Conservation (phyloP, 64 coral and sea anemone genomes). For the Hydrozoanthus tunicans region DNA sequence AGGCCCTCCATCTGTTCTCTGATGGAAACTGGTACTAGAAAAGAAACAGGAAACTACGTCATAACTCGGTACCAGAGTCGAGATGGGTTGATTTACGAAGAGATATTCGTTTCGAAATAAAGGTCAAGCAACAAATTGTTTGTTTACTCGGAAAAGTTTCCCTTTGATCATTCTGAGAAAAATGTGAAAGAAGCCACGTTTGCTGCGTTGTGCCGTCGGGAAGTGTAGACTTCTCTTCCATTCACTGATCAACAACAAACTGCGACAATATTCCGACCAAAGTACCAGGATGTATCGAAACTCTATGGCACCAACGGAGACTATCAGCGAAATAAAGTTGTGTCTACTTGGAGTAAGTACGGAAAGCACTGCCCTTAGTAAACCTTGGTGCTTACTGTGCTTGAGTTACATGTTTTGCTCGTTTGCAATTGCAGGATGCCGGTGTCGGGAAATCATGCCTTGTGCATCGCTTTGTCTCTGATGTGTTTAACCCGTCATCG, state of each 20-base stretch:
- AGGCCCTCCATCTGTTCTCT: background rate
- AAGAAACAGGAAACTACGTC: conserved; percentile 29
- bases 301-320: conserved; percentile 51
- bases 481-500: conserved; percentile 84
- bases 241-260: background rate
- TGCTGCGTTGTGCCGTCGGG: background rate
- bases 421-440: conserved; percentile 69
- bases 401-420: background rate
- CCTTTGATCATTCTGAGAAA: background rate
- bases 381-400: background rate
- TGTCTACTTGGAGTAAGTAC: conserved; percentile 92
- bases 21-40: conserved; percentile 36
- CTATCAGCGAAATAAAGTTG: conserved; percentile 94
- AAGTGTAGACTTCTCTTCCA: background rate
- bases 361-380: background rate
- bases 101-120: too few species aligned
- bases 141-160: conserved; percentile 12
- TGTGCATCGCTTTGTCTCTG: conserved; percentile 93
- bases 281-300: conserved; percentile 44
- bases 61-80: conserved; percentile 38
- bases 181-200: conserved; percentile 16
- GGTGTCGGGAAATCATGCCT: conserved; percentile 98
- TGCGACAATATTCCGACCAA: background rate
- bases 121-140: background rate
- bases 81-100: background rate